Conservation (phyloP, 2,888 invertebrate species). For the Trissoscelio sp. region DNA sequence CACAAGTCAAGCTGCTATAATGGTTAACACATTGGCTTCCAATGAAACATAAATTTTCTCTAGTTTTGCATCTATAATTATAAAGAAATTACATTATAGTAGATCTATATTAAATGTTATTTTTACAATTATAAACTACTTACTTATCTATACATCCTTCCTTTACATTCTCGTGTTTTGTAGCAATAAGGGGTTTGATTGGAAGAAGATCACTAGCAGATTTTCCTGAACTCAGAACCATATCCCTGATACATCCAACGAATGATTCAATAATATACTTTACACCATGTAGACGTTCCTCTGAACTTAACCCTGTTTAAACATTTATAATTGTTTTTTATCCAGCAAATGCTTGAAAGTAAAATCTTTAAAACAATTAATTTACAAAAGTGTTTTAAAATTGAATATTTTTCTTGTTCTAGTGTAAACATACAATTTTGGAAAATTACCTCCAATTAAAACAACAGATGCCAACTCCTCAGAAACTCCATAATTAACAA, state of each 20-base stretch:
- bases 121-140: constrained; percentile 58
- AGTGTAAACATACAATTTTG: too few species aligned
- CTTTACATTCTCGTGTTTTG: constrained; percentile 94
- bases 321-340: too few species aligned
- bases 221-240: constrained; percentile 93
- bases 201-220: constrained; percentile 92
- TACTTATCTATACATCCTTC: constrained; percentile 93
- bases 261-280: constrained; percentile 97
- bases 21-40: constrained; percentile 96
- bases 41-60: constrained; percentile 93
- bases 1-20: constrained; percentile 94
- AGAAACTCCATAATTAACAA: constrained; percentile 93
- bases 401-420: too few species aligned
- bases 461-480: constrained; percentile 94
- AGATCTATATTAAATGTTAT: not conserved
- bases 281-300: constrained; percentile 94
- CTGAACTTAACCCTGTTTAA: constrained; percentile 89
- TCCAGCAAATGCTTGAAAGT: too few species aligned
- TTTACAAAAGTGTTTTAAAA: too few species aligned
- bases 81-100: not conserved
- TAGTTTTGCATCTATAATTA: constrained; percentile 87
- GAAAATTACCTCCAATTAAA: constrained; percentile 91
- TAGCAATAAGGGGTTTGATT: constrained; percentile 92
- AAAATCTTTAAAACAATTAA: too few species aligned
- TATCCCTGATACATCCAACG: constrained; percentile 95